Percentiles rank a stretch among this genome's conserved stretches.
Evolutionary conservation across 64 coral and sea anemone genomes (phyloP).

Genomic region (Hydrozoanthus tunicans): DNA sequence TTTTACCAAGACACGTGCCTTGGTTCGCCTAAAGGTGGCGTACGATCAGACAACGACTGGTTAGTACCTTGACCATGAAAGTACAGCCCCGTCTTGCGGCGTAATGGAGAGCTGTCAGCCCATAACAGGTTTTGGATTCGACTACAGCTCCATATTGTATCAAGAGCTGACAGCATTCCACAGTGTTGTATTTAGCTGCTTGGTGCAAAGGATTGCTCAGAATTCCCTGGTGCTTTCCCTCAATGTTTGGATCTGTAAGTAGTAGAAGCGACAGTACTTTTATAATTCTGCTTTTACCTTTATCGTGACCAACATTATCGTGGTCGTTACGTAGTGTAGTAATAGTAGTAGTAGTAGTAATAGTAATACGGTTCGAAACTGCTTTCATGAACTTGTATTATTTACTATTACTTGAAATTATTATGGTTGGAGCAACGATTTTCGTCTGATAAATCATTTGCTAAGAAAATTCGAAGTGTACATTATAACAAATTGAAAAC

Average conservation of each 20-base stretch:
- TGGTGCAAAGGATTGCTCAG: conserved; percentile 42
- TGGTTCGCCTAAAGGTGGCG: neutral
- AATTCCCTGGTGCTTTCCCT: conserved; percentile 18
- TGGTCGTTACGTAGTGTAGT: neutral
- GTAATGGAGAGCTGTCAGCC: conserved; percentile 76
- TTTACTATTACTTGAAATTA: too few species aligned
- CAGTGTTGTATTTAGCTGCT: conserved; percentile 65
- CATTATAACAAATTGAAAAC: too few species aligned
- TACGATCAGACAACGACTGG: too few species aligned
- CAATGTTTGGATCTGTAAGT: conserved; percentile 60
- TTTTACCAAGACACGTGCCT: neutral
- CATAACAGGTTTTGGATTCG: conserved; percentile 50
- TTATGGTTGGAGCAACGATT: too few species aligned
- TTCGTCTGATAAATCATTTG: too few species aligned
- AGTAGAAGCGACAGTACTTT: neutral
- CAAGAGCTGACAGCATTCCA: conserved; percentile 67
- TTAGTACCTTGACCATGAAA: conserved; percentile 61
- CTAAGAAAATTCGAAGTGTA: too few species aligned
- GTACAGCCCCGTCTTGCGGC: conserved; percentile 52
- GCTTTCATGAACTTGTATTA: too few species aligned
- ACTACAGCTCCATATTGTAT: conserved; percentile 72
- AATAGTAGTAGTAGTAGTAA: neutral
- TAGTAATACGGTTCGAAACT: too few species aligned
- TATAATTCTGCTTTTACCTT: neutral
- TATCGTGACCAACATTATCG: neutral